Evolutionary conservation across 1,140 invertebrate genomes (phyloP).

Genomic region (Nilaparvata lugens): DNA sequence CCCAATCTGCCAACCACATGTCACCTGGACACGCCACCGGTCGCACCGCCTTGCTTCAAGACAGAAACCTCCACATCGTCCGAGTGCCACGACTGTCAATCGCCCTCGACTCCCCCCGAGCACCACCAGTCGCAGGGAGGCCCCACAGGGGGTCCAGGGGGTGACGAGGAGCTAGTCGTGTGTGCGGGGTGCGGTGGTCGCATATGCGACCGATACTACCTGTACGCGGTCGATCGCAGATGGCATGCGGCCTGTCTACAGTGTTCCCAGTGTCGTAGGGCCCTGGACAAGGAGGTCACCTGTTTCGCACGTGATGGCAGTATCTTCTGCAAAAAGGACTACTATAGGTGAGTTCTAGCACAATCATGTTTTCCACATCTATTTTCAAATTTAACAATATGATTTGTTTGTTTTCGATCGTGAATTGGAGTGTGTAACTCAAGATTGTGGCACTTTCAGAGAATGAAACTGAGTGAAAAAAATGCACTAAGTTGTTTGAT

Average conservation of each 20-base stretch:
- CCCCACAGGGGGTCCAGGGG: slow-evolving; percentile 32
- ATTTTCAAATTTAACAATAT: neutral
- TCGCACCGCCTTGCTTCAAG: slow-evolving; percentile 35
- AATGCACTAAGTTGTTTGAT: too few species aligned
- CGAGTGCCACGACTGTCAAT: slow-evolving; percentile 31
- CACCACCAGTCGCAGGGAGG: slow-evolving; percentile 28
- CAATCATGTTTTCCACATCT: neutral
- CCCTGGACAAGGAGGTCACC: slow-evolving; percentile 81
- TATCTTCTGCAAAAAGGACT: slow-evolving; percentile 96
- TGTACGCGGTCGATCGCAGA: slow-evolving; percentile 73
- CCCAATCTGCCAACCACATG: slow-evolving; percentile 55
- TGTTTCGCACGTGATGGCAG: slow-evolving; percentile 90
- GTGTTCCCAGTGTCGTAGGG: slow-evolving; percentile 83
- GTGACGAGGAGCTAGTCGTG: slow-evolving; percentile 30
- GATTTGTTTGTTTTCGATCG: too few species aligned
- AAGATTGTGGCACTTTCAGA: too few species aligned
- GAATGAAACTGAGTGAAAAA: too few species aligned
- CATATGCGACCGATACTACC: slow-evolving; percentile 85
- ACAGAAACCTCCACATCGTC: slow-evolving; percentile 38
- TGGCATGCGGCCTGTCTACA: slow-evolving; percentile 89
- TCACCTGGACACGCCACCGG: slow-evolving; percentile 37
- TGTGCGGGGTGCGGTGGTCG: slow-evolving; percentile 78
- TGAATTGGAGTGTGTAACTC: too few species aligned
- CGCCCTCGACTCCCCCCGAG: slow-evolving; percentile 31
- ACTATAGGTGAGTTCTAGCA: slow-evolving; percentile 73